Evolutionary conservation across 2,797 vertebrate genomes (phyloP), one percentile per base, ranked within the genome.

Genomic region (Muscicapa striata): DNA sequence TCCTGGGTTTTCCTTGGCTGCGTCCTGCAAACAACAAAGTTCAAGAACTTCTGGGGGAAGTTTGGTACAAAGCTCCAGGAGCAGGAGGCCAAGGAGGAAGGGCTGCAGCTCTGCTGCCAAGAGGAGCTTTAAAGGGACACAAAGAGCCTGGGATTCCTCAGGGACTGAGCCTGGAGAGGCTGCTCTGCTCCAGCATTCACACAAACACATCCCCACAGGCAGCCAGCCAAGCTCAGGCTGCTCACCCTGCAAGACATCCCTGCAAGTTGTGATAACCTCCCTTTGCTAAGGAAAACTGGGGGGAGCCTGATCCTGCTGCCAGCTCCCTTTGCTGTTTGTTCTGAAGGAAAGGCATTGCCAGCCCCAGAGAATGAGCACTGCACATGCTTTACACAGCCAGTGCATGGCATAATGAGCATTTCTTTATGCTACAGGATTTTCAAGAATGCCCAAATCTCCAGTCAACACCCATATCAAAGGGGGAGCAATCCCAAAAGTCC

Each of bases 371-470:
- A 29, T 13, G 46, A 74, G 62, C 18, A 63, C 61, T 85, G 77
- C 23, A 19, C 70, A 86, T 86, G 89, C 80, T 93, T 96, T 67
- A 54, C 76, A 81, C 75, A 85, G 84, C 92, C 79, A 85, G 66
- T 3, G 55, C 91, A 64, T 9, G 82, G 85, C 70, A 75, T 82
- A 92, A 93, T 73, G 55, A 95, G 46, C 70, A 8, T 63, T 95
- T 49, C 77, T 92, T 79, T 24, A 93, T 8, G 41, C 87, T 82
- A 93, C 93, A 94, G 95, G 95, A 95, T 96, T 97, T 96, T 97
- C 91, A 96, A 79, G 95, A 93, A 94, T 84, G 83, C 48, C 87
- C 76, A 90, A 96, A 82, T 84, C 95, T 93, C 81, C 92, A 77
- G 74, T 94, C 73, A 30, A 69, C 87, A 93, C 88, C 67, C 84